Base-by-base conservation (phyloP, 2,113 vertebrate species). In the Tenebrosternarchus preto region DNA sequence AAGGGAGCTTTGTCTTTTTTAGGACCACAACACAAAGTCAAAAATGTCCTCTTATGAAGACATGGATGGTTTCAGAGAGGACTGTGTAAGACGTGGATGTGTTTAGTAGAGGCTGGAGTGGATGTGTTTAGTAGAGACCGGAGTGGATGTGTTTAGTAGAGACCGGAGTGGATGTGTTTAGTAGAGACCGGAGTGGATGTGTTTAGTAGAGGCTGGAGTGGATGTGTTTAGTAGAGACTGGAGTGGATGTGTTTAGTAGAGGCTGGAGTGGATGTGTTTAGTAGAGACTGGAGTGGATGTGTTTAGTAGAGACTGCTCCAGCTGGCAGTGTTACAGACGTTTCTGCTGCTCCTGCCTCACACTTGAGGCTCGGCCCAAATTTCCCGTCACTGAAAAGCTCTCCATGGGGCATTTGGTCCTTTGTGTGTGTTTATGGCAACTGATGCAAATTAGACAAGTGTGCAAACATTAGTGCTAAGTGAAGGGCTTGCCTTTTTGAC, bases 391-490 rank as follows among this genome's bases (percentile, higher is more conserved):
- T 85, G 66, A 78, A 83, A 67, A 61, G 64, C 50, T 55, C 64
- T 78, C 82, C 70, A 60, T 55, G 80, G 81, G 80, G 61, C 73
- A 61, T 80, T 69, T 59, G 83, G 71, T 66, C 63, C 73, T 84
- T 87, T 83, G n/a, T 87, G 83, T 86, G 78, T 73, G 69, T 84
- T 86, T 83, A 83, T 82, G 77, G 84, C 75, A 73, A 88, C 77
- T 75, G 87, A 86, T 87, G 77, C 82, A 86, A 86, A 88, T 87
- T 80, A 83, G 85, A 85, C 84, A 82, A 87, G 80, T 83, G 81
- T 50, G 72, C 70, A 84, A 86, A 87, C 80, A 84, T 77, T 55
- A 80, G 7, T 29, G 66, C 39, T 36, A 77, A 81, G 25, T 64
- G 36, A 73, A 39, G 33, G 33, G 39, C 33, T 50, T 29, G 46